Conservation (phyloP, 2,113 vertebrate genomes). For the Lepidothrix coronata region DNA sequence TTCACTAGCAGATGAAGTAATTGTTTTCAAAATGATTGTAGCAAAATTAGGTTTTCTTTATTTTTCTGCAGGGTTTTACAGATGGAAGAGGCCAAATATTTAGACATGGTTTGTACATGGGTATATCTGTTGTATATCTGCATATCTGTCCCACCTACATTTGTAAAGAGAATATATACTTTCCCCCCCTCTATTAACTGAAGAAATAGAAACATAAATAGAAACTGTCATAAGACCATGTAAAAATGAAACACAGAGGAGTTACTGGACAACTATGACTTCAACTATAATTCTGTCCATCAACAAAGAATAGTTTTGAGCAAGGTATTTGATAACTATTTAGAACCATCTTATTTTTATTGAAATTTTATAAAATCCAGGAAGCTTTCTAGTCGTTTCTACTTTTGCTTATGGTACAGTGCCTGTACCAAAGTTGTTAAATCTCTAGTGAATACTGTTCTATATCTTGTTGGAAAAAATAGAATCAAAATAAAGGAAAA, state of each 20-base stretch:
- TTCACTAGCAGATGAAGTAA: background rate
- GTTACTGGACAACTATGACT: background rate
- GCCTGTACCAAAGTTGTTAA: background rate
- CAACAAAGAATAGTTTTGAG: background rate
- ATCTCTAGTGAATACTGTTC: background rate
- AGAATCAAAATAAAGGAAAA: background rate
- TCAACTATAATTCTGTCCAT: background rate
- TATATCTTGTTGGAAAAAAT: background rate
- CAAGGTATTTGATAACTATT: background rate
- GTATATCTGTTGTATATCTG: background rate
- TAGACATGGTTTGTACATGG: background rate
- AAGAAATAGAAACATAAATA: background rate
- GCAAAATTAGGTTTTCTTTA: background rate
- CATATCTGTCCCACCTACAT: fast-evolving
- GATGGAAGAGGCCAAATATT: background rate
- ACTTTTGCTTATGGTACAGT: background rate
- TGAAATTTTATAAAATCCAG: background rate
- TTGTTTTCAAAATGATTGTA: background rate
- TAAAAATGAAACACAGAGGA: background rate
- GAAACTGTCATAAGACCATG: background rate
- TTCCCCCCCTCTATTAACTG: background rate
- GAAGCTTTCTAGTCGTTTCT: background rate
- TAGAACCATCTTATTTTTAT: background rate
- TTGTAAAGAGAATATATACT: background rate
- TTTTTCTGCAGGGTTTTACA: background rate